Percentiles rank a stretch among this genome's conserved stretches.
Conservation (phyloP, 35 echinoderm and acorn worm species). For the Stichopus chloronotus region DNA sequence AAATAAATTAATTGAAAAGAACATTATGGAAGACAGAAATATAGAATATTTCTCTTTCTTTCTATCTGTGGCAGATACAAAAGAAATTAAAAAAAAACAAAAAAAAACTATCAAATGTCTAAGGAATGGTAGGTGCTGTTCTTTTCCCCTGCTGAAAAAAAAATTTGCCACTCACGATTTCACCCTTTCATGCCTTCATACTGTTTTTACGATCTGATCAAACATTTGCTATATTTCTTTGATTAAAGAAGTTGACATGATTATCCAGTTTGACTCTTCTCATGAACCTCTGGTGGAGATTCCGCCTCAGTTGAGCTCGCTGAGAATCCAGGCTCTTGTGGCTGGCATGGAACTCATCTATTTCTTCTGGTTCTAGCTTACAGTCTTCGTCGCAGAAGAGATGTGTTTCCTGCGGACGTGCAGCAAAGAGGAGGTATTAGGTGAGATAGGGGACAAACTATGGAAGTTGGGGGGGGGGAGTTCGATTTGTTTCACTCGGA, state of each 20-base stretch:
- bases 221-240: slow-evolving; percentile 44
- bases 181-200: not conserved
- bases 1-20: slow-evolving; percentile 39
- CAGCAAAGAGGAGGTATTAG: not conserved
- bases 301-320: slow-evolving; percentile 77
- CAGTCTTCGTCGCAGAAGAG: slow-evolving; percentile 49
- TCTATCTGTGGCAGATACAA: not conserved
- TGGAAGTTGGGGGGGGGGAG: not conserved
- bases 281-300: slow-evolving; percentile 77
- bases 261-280: slow-evolving; percentile 56
- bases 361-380: slow-evolving; percentile 69
- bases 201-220: not conserved
- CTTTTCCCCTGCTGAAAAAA: not conserved
- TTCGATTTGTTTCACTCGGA: not conserved
- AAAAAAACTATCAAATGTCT: not conserved
- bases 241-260: slow-evolving; percentile 22
- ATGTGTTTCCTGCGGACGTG: slow-evolving; percentile 46
- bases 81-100: not conserved
- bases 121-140: slow-evolving; percentile 34
- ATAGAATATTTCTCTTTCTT: not conserved
- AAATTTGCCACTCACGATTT: slow-evolving; percentile 19
- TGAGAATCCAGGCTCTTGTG: slow-evolving; percentile 77
- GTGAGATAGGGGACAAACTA: not conserved
- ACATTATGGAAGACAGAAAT: slow-evolving; percentile 29
- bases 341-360: slow-evolving; percentile 71